Evolutionary conservation across 2,797 vertebrate species (phyloP), one percentile per base, ranked within the genome.

Genomic region (Rhinichthys osculus): DNA sequence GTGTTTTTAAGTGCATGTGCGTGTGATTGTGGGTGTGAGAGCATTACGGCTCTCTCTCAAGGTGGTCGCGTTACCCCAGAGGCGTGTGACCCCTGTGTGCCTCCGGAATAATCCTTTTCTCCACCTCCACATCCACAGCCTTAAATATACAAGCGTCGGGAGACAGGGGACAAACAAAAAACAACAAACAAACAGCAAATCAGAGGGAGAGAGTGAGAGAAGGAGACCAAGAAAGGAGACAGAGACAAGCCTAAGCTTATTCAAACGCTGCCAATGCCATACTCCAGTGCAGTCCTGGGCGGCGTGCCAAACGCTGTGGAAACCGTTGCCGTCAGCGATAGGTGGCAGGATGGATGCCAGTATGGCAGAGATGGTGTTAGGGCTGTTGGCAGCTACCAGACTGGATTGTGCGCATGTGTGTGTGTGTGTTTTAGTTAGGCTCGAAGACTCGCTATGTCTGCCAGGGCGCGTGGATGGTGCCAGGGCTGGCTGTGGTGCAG

Each of bases 261-360:
- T 80, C 82, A 80, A 87, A 72, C 47, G 27, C 19, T 87, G 79
- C 91, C 89, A 91, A 90, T 92, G 91, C 90, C 77, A 42, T 73
- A 84, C 88, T 92, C 91, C 90, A 92, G 84, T 17, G 67, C 83
- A 85, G 82, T 38, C 85, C 83, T 90, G 89, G 92, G 93, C 91
- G 2, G 76, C 2, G 35, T 83, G 91, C 94, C 94, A 95, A 91
- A 70, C 82, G 88, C 92, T 91, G 92, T 91, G 92, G 91, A 93
- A 92, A 88, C 83, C 81, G 83, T 91, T 88, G 89, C 86, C 89
- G 84, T 90, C 85, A 91, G 91, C 92, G 91, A 93, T 93, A 93
- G 84, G 82, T 90, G 89, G 91, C 84, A 91, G 91, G 91, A 92
- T 91, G 90, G 90, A 93, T 94, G 94, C 93, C 93, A 93, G 89